Percentiles rank a stretch among this genome's conserved stretches.
Evolutionary conservation across 2,113 vertebrate genomes (phyloP).

Genomic region (Xerus inauris): DNA sequence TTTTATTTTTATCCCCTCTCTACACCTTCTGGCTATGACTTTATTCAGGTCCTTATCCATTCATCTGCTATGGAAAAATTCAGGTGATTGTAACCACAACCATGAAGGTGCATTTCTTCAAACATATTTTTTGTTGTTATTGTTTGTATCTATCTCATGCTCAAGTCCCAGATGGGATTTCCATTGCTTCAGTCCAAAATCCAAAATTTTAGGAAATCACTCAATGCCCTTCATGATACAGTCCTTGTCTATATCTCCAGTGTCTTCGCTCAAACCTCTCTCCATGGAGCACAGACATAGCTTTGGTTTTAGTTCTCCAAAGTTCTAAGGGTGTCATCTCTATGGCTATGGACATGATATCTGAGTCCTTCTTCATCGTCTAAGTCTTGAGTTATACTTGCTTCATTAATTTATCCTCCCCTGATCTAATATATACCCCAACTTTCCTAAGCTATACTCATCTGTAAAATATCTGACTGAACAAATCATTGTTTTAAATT

Average conservation of each 20-base stretch:
- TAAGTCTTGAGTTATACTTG: constrained; percentile 14
- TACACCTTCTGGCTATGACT: background rate
- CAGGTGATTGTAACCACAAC: background rate
- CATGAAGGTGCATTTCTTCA: background rate
- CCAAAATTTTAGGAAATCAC: constrained; percentile 14
- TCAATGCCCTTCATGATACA: background rate
- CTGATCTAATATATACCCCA: background rate
- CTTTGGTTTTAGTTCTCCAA: background rate
- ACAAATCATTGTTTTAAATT: constrained; percentile 12
- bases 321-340: background rate
- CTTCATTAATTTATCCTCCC: background rate
- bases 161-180: background rate
- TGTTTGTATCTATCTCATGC: background rate
- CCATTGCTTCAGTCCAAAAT: background rate
- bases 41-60: background rate
- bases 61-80: background rate
- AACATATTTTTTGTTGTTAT: background rate
- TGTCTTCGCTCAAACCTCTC: background rate
- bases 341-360: background rate
- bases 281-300: background rate
- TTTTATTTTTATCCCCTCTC: background rate
- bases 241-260: background rate
- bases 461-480: background rate
- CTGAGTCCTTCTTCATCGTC: background rate
- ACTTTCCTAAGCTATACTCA: background rate